phyloP scores from a whole-genome alignment of 1,140 invertebrate genomes.

The Cataglyphis hispanica region DNA sequence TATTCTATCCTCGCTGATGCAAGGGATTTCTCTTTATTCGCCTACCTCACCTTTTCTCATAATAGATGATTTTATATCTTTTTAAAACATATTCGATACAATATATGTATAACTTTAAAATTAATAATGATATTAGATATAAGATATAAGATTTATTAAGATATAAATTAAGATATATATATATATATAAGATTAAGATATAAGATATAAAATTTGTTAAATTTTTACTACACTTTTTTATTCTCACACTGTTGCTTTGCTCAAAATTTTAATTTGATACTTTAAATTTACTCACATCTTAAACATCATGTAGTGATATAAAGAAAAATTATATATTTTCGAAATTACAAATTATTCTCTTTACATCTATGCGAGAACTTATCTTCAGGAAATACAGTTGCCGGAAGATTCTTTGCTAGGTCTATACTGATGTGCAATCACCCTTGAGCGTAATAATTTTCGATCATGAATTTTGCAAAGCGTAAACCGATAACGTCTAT shows the following conservation, averaged over 20 bases:
- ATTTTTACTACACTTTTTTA: neutral
- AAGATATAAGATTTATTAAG: too few species aligned
- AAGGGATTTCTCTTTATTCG: slow-evolving; percentile 13
- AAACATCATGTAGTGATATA: too few species aligned
- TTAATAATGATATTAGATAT: neutral
- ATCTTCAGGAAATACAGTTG: neutral
- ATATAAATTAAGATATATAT: too few species aligned
- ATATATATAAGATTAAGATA: too few species aligned
- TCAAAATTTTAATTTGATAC: neutral
- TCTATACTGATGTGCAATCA: slow-evolving; percentile 1
- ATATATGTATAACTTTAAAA: neutral
- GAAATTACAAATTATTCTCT: slow-evolving; percentile 29
- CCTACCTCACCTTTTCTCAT: neutral
- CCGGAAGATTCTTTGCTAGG: neutral
- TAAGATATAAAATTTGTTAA: neutral
- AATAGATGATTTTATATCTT: neutral
- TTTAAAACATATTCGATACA: neutral
- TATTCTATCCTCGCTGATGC: slow-evolving; percentile 39
- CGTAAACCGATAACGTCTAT: slow-evolving; percentile 24
- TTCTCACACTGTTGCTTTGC: neutral
- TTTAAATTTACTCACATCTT: too few species aligned
- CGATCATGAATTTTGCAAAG: slow-evolving; percentile 42
- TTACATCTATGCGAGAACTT: neutral
- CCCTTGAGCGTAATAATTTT: slow-evolving; percentile 39
- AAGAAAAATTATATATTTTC: neutral